Evolutionary conservation across 2,888 invertebrate genomes (phyloP), one percentile per base, ranked within the genome.

Genomic region (Chirona hameri): DNA sequence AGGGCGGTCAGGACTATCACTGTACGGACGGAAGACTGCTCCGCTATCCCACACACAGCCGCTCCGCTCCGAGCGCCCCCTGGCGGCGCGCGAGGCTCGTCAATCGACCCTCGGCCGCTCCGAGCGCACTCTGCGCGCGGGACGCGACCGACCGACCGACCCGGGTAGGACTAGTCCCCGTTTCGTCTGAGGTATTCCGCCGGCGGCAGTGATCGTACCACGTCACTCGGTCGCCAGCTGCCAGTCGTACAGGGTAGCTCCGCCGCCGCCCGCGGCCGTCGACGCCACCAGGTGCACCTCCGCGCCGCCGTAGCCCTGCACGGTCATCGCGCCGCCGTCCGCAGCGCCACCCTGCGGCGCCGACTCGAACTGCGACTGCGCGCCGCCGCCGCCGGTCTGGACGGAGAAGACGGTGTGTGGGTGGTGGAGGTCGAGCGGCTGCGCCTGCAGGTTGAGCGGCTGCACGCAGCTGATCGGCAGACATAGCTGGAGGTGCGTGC

Each of bases 381-480:
- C 76, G 39, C 69, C 69, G 69, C 27, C 65, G 29, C n/a, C 72
- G 72, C 72, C 39, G 39, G 72, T 14, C 72, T 72, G 72, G 39
- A 76, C 76, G 12, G 76, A 76, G 76, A 76, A 76, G 39, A 76
- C 76, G 24, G 76, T 24, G 39, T 39, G 76, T 46, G 76, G 18
- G 39, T 39, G 39, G 46, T 76, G 76, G 24, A 76, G 76, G 76
- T 76, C 39, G 46, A 76, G 76, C 39, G 76, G 76, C 76, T 76
- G 76, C 10, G 76, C 76, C 76, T 76, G 76, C 39, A 76, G 24
- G 76, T 76, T 76, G 9, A 76, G 76, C 46, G 76, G 76, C 76
- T 76, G 76, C 24, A 76, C 24, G n/a, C 76, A 76, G 76, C 18
- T 76, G 76, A 76, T 39, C 10, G 76, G 76, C 24, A 76, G 76